Percentiles rank a stretch among this genome's conserved stretches.
These are phyloP conservation scores for Tricholaema leucomelas DNA, from an alignment of 2,113 vertebrate species.

Conservation along the genomic window DNA sequence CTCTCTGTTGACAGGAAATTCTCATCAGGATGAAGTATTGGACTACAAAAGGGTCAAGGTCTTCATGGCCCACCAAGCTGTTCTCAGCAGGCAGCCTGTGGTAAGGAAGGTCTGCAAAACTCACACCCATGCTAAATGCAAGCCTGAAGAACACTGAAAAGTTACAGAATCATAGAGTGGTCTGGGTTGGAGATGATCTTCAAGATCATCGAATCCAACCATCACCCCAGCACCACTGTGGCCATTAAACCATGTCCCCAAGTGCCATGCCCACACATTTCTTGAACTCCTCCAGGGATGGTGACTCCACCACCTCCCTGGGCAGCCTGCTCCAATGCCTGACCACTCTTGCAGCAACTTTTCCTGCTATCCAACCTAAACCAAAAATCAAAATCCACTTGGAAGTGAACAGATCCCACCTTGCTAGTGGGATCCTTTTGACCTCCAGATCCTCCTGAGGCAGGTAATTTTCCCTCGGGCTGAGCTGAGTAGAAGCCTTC, in stretches of 20 bases:
- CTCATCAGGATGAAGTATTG: slow-evolving; percentile 5
- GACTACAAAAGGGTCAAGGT: background rate
- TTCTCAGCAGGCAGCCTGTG: background rate
- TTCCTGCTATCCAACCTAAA: too few species aligned
- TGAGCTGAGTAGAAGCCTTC: background rate
- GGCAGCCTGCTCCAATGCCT: too few species aligned
- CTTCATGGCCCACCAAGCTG: background rate
- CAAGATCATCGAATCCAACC: too few species aligned
- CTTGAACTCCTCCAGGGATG: too few species aligned
- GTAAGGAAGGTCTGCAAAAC: background rate
- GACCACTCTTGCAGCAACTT: too few species aligned
- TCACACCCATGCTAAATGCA: rapidly evolving
- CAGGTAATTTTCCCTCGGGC: background rate
- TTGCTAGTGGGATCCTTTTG: background rate
- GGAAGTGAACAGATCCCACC: background rate
- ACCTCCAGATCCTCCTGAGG: background rate
- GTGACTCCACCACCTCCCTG: too few species aligned
- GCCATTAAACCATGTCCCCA: too few species aligned
- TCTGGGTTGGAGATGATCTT: too few species aligned
- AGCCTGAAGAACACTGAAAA: background rate
- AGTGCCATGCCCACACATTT: too few species aligned
- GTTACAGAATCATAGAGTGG: too few species aligned
- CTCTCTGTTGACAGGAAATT: slow-evolving; percentile 23
- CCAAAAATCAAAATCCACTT: background rate
- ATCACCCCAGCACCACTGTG: too few species aligned